Conservation (phyloP, 2,113 vertebrate species). For the Ptychochromis oligacanthus region DNA sequence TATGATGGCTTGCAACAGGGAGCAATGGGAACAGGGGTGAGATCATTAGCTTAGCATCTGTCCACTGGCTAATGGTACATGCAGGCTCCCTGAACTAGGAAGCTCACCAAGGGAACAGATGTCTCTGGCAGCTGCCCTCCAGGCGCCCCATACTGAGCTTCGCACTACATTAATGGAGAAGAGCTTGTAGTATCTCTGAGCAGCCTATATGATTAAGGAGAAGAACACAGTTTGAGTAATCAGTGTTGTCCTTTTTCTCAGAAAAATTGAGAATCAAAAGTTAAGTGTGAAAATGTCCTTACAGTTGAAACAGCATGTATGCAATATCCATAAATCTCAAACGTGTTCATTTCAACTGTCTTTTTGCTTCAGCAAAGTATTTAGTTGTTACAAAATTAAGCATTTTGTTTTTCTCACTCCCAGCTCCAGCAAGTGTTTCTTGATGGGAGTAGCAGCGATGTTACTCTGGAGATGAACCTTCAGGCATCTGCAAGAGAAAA, state of each 20-base stretch:
- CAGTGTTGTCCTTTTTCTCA: not conserved
- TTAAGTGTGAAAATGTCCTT: not conserved
- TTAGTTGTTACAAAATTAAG: not conserved
- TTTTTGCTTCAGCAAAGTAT: not conserved
- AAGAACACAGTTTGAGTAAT: not conserved
- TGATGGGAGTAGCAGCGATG: slow-evolving; percentile 76
- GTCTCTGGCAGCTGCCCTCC: slow-evolving; percentile 67
- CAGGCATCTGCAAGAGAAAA: not conserved
- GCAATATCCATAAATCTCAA: not conserved
- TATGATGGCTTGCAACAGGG: slow-evolving; percentile 12
- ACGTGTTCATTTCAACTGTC: not conserved
- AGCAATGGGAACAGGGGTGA: not conserved
- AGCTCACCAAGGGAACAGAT: slow-evolving; percentile 64
- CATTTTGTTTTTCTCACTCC: not conserved
- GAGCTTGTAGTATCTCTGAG: slow-evolving; percentile 2
- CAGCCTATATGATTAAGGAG: not conserved
- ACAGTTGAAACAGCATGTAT: not conserved
- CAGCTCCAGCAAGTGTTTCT: slow-evolving; percentile 78
- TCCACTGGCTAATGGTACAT: slow-evolving; percentile 18
- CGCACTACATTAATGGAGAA: slow-evolving; percentile 21
- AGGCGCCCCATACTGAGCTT: slow-evolving; percentile 57
- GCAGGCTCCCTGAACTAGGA: slow-evolving; percentile 23
- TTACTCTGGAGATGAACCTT: slow-evolving; percentile 65
- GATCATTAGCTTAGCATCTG: slow-evolving; percentile 41
- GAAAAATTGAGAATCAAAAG: not conserved